Conservation (phyloP, 2,888 invertebrate species). For the Nasonia oneida region DNA sequence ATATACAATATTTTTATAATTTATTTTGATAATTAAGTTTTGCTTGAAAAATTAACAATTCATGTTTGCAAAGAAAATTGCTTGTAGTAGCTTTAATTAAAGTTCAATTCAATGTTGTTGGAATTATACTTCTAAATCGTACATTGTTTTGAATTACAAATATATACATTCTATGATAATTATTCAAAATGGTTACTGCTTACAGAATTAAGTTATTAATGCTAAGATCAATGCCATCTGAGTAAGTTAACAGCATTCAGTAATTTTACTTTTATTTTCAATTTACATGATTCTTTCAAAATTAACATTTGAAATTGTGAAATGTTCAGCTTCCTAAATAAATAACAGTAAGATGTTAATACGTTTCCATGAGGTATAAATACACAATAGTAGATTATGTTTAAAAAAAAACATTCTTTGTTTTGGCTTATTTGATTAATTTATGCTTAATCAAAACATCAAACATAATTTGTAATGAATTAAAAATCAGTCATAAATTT, state of each 20-base stretch:
- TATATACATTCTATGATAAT: constrained; percentile 31
- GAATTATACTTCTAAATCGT: constrained; percentile 38
- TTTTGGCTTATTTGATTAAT: constrained; percentile 2
- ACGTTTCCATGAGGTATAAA: background rate
- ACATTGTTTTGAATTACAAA: constrained; percentile 37
- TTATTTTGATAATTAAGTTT: background rate
- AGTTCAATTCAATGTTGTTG: background rate
- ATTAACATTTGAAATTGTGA: constrained; percentile 26
- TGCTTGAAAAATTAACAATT: constrained; percentile 54
- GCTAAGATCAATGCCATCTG: constrained; percentile 46
- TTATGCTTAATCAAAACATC: constrained; percentile 46
- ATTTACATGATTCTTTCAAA: constrained; percentile 28
- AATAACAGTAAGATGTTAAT: constrained; percentile 61
- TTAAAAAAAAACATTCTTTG: background rate
- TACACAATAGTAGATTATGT: constrained; percentile 44
- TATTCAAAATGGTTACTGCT: constrained; percentile 12
- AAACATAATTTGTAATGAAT: constrained; percentile 43
- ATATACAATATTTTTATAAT: constrained; percentile 54
- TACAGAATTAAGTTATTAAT: constrained; percentile 33
- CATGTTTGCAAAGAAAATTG: constrained; percentile 23
- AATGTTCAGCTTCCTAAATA: constrained; percentile 49
- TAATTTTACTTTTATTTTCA: constrained; percentile 31
- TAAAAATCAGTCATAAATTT: constrained; percentile 19
- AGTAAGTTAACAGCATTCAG: constrained; percentile 44
- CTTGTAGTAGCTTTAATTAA: constrained; percentile 8